Percentiles rank a stretch among this genome's conserved stretches.
These are phyloP conservation scores for Calcarius ornatus DNA, from an alignment of 2,113 vertebrate species.

Conservation along the genomic window DNA sequence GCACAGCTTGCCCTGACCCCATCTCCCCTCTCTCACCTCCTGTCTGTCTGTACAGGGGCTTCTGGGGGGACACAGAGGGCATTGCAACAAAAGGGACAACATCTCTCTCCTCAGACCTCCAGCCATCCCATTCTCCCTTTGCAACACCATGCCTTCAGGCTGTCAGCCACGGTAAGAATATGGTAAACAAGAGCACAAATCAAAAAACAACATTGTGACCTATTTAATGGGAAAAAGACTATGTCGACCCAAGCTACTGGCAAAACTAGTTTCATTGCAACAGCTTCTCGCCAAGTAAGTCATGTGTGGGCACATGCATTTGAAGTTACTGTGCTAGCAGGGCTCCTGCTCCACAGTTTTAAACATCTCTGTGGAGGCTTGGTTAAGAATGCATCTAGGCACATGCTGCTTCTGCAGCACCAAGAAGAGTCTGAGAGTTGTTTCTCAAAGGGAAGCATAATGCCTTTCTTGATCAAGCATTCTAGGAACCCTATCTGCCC, in stretches of 20 bases:
- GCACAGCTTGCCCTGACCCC: background rate
- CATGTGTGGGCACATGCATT: background rate
- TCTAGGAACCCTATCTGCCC: rapidly evolving
- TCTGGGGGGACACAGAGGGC: background rate
- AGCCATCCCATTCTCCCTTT: background rate
- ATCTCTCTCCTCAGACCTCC: background rate
- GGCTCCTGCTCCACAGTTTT: background rate
- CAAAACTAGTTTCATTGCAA: slow-evolving; percentile 1
- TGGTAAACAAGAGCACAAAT: background rate
- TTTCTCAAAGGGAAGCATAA: background rate
- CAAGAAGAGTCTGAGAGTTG: background rate
- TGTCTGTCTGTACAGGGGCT: background rate
- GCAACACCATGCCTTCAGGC: background rate
- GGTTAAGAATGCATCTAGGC: background rate
- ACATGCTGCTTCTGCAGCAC: background rate
- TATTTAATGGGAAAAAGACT: slow-evolving; percentile 1
- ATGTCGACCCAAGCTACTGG: background rate
- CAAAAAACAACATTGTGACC: slow-evolving; percentile 4
- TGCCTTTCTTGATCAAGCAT: background rate
- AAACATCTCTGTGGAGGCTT: background rate
- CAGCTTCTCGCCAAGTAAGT: background rate
- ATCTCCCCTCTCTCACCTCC: background rate
- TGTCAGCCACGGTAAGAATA: background rate
- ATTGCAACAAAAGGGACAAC: background rate
- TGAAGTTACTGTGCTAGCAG: background rate